A percentile compares a stretch with the other conserved stretches of the same genome.
Conservation (phyloP, 53 echinoderm and acorn worm genomes). For the Paracentrotus lividus region DNA sequence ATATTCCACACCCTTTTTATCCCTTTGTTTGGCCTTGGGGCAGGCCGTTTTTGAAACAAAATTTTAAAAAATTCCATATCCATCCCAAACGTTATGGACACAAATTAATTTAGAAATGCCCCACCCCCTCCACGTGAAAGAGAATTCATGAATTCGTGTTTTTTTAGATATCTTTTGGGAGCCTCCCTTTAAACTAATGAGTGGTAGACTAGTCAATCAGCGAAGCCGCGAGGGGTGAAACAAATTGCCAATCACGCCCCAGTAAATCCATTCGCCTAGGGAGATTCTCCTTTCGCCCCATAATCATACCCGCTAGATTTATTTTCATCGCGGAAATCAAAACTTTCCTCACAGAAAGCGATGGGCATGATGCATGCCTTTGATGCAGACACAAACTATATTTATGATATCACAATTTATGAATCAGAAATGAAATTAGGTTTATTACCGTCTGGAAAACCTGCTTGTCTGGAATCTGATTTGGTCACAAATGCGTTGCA, state of each 20-base stretch:
- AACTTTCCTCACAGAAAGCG: constrained; percentile 38
- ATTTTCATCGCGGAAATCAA: constrained; percentile 71
- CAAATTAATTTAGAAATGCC: too few species aligned
- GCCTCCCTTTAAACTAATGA: constrained; percentile 33
- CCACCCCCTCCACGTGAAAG: neutral
- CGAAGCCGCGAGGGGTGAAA: constrained; percentile 64
- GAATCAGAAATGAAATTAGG: constrained; percentile 17
- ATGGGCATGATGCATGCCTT: neutral
- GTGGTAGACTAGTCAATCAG: constrained; percentile 44
- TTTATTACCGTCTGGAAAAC: neutral
- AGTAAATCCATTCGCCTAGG: constrained; percentile 57
- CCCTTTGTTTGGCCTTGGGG: neutral
- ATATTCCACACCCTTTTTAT: too few species aligned
- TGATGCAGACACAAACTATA: neutral
- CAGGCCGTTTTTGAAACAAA: neutral
- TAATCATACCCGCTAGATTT: constrained; percentile 56
- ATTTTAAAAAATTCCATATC: too few species aligned
- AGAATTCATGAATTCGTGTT: too few species aligned
- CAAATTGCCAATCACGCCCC: constrained; percentile 68
- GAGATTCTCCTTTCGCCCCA: constrained; percentile 26
- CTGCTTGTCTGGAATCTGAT: neutral
- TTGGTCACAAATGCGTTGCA: constrained; percentile 10
- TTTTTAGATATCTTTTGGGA: neutral
- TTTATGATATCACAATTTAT: constrained; percentile 1
- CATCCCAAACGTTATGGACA: too few species aligned